Percentiles rank a stretch among this genome's conserved stretches.
Conservation (phyloP, 1,140 invertebrate genomes). For the Leptopilina boulardi region DNA sequence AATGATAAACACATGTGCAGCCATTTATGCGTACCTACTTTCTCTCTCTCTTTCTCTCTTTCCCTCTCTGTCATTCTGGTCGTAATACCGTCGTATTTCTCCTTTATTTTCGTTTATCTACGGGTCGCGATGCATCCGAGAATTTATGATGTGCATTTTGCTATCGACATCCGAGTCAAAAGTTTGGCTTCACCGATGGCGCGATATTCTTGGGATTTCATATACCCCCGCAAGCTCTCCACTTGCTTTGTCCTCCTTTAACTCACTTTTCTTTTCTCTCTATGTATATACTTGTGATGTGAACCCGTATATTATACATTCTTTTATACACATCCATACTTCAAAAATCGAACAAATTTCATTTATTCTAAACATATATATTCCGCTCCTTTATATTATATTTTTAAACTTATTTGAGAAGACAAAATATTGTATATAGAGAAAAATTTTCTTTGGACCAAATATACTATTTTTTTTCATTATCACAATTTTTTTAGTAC, state of each 20-base stretch:
- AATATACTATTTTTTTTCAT: no score
- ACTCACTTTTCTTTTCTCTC: constrained; percentile 6
- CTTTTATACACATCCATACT: no score
- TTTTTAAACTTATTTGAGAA: no score
- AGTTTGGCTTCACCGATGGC: constrained; percentile 47
- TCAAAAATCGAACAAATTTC: no score
- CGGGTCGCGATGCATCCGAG: constrained; percentile 46
- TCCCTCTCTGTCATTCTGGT: not conserved
- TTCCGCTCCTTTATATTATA: no score
- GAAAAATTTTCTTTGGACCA: no score
- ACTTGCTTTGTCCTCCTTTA: not conserved
- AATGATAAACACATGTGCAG: constrained; percentile 28
- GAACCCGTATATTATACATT: no score
- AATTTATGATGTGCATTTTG: constrained; percentile 61
- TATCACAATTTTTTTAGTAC: no score
- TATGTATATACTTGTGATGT: not conserved
- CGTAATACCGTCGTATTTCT: constrained; percentile 56
- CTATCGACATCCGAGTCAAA: constrained; percentile 61
- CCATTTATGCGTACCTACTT: constrained; percentile 12
- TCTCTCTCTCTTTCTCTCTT: no score
- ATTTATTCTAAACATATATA: no score
- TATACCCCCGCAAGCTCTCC: not conserved
- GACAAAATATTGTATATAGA: no score
- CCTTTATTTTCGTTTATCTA: constrained; percentile 60
- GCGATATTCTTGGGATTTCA: constrained; percentile 22